These are phyloP conservation scores for Leptobrachium leishanense DNA, from an alignment of 2,113 vertebrate species.

Conservation along the genomic window DNA sequence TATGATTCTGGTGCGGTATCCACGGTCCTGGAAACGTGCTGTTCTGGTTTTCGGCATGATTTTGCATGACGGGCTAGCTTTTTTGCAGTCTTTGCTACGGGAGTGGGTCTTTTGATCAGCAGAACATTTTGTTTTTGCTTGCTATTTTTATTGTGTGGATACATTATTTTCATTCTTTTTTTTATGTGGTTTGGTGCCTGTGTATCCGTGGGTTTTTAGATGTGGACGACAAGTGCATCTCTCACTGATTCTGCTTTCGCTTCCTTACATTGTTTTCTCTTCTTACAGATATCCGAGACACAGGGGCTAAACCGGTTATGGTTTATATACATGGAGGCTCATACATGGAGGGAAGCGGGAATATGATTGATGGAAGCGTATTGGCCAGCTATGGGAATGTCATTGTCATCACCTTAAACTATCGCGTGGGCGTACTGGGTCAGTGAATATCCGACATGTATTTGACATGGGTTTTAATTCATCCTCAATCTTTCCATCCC, in stretches of 20 bases:
- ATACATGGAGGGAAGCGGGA: slow-evolving; percentile 98
- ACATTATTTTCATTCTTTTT: no score
- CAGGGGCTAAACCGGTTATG: slow-evolving; percentile 98
- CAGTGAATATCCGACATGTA: slow-evolving; percentile 48
- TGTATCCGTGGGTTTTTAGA: not conserved
- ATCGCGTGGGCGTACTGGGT: slow-evolving; percentile 96
- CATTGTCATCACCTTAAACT: slow-evolving; percentile 98
- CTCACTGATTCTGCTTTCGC: not conserved
- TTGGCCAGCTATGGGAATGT: slow-evolving; percentile 98
- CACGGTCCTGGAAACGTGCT: slow-evolving; percentile 35
- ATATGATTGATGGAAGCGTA: slow-evolving; percentile 98
- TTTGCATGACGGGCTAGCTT: slow-evolving; percentile 29
- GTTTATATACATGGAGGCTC: slow-evolving; percentile 98
- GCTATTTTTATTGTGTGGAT: not conserved
- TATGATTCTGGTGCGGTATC: not conserved
- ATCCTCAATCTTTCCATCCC: not conserved
- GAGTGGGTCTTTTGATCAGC: slow-evolving; percentile 3
- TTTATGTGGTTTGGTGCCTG: not conserved
- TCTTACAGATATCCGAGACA: slow-evolving; percentile 98
- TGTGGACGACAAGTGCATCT: not conserved
- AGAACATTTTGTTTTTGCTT: not conserved
- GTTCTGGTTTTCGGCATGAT: slow-evolving; percentile 30
- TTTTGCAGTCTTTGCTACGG: slow-evolving; percentile 7
- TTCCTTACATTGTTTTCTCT: slow-evolving; percentile 40
- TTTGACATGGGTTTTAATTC: not conserved